Base-by-base conservation (phyloP, 2,888 invertebrate genomes). In the Cephonodes hylas region DNA sequence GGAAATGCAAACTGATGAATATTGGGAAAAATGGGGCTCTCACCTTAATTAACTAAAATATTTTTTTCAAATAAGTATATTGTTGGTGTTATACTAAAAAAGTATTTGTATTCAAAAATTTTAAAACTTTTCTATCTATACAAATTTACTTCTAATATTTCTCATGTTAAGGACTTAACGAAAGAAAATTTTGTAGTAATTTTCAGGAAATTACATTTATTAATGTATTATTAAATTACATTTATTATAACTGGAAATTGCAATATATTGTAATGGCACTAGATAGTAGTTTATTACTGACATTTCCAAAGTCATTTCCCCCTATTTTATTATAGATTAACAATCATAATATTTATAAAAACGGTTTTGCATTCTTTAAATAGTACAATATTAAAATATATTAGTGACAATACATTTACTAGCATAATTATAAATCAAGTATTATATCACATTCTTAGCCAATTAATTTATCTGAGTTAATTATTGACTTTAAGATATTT, bases 1-100 rank as follows among this genome's bases (percentile, higher is more conserved):
- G 70, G 98, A 99, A 93, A 99, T 99, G 99, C 98, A 99, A 88
- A 97, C 97, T 0, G 95, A 96, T 61, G 96, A 96, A 69, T 99
- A 99, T 86, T 99, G 99, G 99, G 94, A 96, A 58, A 94, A 95
- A 77, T 96, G 96, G 96, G 95, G 95, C 58, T 94, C 88, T 68
- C 80, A 88, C 67, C 69, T 88, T 15, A 63, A 42, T 42, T 61
- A 61, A 45, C 25, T 8, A 8, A 53, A 15, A 31, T 59, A 23
- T 48, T 23, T 38, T 8, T 45, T 13, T 1, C 10, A 42, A 34
- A 8, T n/a, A 20, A 59, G 31, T 46, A 22, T 18, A 46, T 59
- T 46, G 8, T 18, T 18, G 31, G 10, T 0, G 31, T 18, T n/a
- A 18, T 10, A 53, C 8, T 53, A 18, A 7, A 53, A 31, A 18